Evolutionary conservation across 2,113 vertebrate species (phyloP).

Genomic region (Aegithalos caudatus): DNA sequence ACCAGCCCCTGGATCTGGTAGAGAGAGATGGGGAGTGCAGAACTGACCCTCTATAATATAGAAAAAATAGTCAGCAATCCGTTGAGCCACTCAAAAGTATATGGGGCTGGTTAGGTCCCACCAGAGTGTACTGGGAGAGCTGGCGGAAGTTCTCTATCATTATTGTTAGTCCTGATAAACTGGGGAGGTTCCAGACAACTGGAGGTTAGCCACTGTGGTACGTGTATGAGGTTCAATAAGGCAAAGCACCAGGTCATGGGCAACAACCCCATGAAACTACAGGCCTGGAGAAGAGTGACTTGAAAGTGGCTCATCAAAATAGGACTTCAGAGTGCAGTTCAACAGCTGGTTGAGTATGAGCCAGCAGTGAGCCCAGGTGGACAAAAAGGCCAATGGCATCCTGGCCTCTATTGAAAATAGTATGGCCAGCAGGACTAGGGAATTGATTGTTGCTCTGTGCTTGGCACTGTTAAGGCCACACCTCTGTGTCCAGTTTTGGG

Average conservation of each 20-base stretch:
- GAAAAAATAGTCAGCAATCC: not conserved
- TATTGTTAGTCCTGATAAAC: not conserved
- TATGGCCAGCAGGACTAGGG: not conserved
- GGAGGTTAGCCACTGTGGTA: not conserved
- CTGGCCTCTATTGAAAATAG: not conserved
- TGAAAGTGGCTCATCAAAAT: not conserved
- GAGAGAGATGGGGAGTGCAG: not conserved
- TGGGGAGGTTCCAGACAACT: not conserved
- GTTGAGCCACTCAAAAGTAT: not conserved
- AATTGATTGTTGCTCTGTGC: not conserved
- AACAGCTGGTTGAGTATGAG: not conserved
- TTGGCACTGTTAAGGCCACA: not conserved
- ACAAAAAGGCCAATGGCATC: not conserved
- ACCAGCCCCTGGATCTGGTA: not conserved
- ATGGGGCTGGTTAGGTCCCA: not conserved
- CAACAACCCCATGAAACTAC: not conserved
- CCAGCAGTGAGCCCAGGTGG: not conserved
- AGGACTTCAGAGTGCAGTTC: not conserved
- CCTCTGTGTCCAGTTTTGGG: not conserved
- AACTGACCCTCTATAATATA: not conserved
- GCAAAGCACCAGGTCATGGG: not conserved
- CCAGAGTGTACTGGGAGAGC: not conserved
- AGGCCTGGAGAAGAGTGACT: not conserved
- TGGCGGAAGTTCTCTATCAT: not conserved
- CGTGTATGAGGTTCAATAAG: not conserved